Conservation (phyloP, 2,113 vertebrate species). For the Ictalurus punctatus region DNA sequence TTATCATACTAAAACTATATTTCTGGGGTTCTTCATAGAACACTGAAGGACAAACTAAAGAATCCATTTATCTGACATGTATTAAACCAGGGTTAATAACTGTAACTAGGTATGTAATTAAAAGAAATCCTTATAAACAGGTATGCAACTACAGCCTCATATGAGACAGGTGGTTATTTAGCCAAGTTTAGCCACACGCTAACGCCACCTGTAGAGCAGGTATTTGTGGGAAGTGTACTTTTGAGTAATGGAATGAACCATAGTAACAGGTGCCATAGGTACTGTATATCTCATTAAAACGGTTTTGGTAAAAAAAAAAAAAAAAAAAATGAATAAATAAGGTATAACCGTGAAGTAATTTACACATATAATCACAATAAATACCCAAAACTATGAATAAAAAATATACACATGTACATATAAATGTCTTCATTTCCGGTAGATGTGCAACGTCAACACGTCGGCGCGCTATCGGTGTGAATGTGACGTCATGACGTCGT, state of each 20-base stretch:
- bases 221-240: neutral
- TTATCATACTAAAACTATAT: neutral
- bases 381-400: neutral
- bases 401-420: neutral
- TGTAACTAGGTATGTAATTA: neutral
- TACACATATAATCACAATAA: neutral
- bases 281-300: neutral
- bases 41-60: neutral
- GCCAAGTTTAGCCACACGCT: neutral
- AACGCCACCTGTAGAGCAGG: neutral
- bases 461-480: neutral
- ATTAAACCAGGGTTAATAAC: neutral
- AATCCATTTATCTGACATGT: neutral
- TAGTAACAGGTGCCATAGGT: neutral
- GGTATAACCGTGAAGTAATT: neutral
- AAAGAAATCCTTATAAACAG: neutral
- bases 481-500: conserved; percentile 38
- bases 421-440: neutral
- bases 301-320: neutral
- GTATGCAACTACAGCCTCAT: neutral
- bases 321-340: neutral
- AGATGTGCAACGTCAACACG: neutral
- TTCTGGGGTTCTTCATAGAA: neutral
- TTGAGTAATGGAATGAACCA: neutral
- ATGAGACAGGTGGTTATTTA: neutral